phyloP scores from a whole-genome alignment of 2,113 vertebrate genomes.

The Asarcornis scutulata region DNA sequence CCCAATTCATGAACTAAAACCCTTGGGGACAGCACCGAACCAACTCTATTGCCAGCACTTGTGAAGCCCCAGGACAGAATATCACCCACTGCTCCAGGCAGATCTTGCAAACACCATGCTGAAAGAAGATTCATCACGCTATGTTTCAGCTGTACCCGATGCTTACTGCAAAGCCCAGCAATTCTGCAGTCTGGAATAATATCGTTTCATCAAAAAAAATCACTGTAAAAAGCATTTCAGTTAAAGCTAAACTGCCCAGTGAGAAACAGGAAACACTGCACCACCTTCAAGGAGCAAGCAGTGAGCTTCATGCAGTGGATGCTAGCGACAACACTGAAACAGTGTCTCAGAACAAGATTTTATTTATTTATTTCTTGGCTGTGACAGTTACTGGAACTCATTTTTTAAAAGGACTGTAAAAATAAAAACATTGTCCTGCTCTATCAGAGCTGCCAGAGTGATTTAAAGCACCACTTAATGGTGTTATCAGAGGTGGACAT shows the following conservation, averaged over 20 bases:
- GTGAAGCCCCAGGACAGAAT: neutral
- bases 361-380: neutral
- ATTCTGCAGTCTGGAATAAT: neutral
- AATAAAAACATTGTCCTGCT: neutral
- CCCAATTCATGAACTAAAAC: neutral
- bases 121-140: neutral
- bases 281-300: constrained; percentile 1
- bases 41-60: neutral
- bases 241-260: neutral
- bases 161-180: neutral
- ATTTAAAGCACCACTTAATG: rapidly evolving
- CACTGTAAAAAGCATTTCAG: neutral
- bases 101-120: neutral
- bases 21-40: neutral
- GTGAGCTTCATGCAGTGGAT: neutral
- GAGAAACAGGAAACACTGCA: constrained; percentile 57
- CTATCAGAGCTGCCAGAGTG: neutral
- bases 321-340: neutral
- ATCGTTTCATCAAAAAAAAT: neutral
- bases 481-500: neutral
- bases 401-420: neutral
- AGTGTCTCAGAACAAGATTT: neutral
- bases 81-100: neutral
- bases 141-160: neutral
- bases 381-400: neutral